Evolutionary conservation across 2,113 vertebrate species (phyloP).

Genomic region (Dasyprocta punctata): DNA sequence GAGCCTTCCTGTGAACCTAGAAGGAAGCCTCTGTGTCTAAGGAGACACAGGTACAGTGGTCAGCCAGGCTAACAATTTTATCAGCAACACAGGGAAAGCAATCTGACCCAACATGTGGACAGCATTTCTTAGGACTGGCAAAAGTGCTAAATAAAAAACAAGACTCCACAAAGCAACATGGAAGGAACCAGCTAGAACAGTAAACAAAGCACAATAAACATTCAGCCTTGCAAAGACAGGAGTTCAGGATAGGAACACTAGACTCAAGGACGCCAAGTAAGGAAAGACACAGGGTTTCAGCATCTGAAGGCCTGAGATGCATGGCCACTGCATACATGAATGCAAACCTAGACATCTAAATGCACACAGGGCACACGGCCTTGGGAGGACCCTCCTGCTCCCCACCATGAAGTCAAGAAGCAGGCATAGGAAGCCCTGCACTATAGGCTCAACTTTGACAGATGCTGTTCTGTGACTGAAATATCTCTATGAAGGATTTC

Average conservation of each 20-base stretch:
- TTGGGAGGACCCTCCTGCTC: neutral
- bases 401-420: fast-evolving
- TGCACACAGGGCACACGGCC: neutral
- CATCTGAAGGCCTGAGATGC: neutral
- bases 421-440: neutral
- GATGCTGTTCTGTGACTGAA: neutral
- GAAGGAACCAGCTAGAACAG: neutral
- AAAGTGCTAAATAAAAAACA: neutral
- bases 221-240: neutral
- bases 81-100: neutral
- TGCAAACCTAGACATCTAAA: neutral
- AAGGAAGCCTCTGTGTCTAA: neutral
- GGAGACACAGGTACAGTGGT: neutral
- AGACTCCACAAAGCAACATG: neutral
- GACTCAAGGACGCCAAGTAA: neutral
- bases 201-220: neutral
- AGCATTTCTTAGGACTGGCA: neutral
- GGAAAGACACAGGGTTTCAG: neutral
- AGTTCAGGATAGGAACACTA: fast-evolving
- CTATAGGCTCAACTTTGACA: neutral
- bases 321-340: neutral
- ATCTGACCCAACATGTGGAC: neutral
- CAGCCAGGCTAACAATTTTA: neutral
- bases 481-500: neutral
- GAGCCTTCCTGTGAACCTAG: neutral